Evolutionary conservation across 2,113 vertebrate species (phyloP), one percentile per base, ranked within the genome.

Genomic region (Callionymus lyra): DNA sequence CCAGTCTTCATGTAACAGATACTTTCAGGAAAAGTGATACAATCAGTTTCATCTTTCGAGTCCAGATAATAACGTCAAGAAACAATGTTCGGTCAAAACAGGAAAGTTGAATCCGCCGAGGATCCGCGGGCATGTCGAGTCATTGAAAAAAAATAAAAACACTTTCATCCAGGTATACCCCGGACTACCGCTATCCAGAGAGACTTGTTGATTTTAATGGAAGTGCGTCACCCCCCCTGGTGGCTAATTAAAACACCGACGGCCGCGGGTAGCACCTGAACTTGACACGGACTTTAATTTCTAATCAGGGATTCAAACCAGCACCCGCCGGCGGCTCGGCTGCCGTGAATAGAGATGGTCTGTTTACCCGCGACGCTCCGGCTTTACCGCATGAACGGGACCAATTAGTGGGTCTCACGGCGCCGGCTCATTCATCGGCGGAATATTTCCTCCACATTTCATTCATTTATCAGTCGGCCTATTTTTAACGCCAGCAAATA

Each of bases 251-350:
- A 40, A 60, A 40, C 41, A 42, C 68, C 76, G 62, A 56, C 51
- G 42, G 50, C 57, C 44, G 27, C 16, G 37, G 53, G 70, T 76
- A 67, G 68, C 66, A 72, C 65, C 72, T 80, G 70, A 80, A 59
- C 65, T 66, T 78, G 57, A 74, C 66, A 68, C 47, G 1, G 56
- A 50, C 42, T 60, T 73, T 83, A 81, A 87, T 84, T 73, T 69
- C 50, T 66, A 62, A 82, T 84, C 63, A 81, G 45, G 34, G 41
- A 83, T 86, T 85, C 83, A 41, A 34, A 60, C 50, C 39, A 34
- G 42, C 41, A 58, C 32, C 45, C 31, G 56, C 35, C 38, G 42
- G 21, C 21, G 40, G 42, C 50, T 62, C 18, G 15, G 40, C 53
- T 50, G 41, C 50, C 18, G 32, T 60, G 77, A 82, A 84, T 83